These are phyloP conservation scores for Periphyllus acericola DNA, from an alignment of 2,888 invertebrate genomes.

Conservation along the genomic window DNA sequence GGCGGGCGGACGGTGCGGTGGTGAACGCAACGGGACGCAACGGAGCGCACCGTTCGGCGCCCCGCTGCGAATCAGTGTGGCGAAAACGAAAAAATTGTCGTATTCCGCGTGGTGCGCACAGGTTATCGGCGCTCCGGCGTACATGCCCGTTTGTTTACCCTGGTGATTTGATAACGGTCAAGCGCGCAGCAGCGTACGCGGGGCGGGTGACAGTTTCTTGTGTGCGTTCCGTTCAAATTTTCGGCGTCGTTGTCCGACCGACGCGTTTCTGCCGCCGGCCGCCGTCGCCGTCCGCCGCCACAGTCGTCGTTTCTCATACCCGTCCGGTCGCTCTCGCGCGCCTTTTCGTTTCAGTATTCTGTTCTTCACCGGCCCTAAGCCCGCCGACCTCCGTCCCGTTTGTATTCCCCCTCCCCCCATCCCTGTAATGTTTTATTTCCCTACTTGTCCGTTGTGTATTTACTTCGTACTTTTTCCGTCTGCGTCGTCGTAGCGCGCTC, in stretches of 20 bases:
- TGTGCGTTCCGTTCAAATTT: slow-evolving; percentile 8
- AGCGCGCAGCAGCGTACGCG: background rate
- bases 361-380: no score
- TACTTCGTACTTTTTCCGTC: background rate
- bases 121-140: background rate
- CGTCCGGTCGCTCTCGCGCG: background rate
- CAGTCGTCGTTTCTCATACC: background rate
- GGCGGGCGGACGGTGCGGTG: background rate
- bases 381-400: no score
- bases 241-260: background rate
- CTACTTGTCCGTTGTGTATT: no score
- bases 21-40: background rate
- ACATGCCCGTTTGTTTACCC: slow-evolving; percentile 11
- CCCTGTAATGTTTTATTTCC: no score
- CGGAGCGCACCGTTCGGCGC: background rate
- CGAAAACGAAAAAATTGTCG: background rate
- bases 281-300: slow-evolving; percentile 1
- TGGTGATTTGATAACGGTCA: background rate
- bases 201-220: background rate
- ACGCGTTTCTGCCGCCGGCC: background rate
- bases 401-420: no score
- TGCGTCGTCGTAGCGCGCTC: background rate
- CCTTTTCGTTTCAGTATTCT: no score
- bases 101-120: background rate
- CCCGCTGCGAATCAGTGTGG: slow-evolving; percentile 2